Conservation (phyloP, 2,888 invertebrate genomes). For the Ectropis crepuscularia region DNA sequence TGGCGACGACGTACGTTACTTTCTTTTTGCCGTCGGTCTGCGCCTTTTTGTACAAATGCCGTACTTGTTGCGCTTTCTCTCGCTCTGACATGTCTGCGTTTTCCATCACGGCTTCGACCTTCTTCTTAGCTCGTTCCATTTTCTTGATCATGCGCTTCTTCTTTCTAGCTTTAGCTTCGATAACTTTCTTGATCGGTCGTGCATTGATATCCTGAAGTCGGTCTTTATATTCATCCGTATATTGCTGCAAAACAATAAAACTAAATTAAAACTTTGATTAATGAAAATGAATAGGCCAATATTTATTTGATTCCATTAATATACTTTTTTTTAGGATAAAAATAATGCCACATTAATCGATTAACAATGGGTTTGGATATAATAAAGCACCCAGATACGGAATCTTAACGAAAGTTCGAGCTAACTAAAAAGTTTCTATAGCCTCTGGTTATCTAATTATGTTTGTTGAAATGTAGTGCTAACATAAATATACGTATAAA, state of each 20-base stretch:
- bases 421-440: too few relatives aligned
- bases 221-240: constrained; percentile 94
- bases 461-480: too few relatives aligned
- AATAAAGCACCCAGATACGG: too few relatives aligned
- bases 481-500: too few relatives aligned
- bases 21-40: constrained; percentile 94
- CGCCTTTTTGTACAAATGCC: constrained; percentile 96
- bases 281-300: neutral
- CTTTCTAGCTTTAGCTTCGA: constrained; percentile 99
- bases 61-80: constrained; percentile 97
- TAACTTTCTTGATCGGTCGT: constrained; percentile 98
- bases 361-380: too few relatives aligned
- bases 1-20: constrained; percentile 96
- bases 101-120: constrained; percentile 96
- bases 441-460: too few relatives aligned
- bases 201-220: constrained; percentile 94
- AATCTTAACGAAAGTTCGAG: too few relatives aligned
- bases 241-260: constrained; percentile 79
- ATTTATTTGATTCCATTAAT: neutral
- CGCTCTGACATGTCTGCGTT: constrained; percentile 94
- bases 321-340: neutral
- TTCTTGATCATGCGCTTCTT: constrained; percentile 94
- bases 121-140: constrained; percentile 97
- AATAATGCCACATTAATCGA: too few relatives aligned
- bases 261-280: neutral